Conservation (phyloP, 1,140 invertebrate species). For the Drosophila busckii region DNA sequence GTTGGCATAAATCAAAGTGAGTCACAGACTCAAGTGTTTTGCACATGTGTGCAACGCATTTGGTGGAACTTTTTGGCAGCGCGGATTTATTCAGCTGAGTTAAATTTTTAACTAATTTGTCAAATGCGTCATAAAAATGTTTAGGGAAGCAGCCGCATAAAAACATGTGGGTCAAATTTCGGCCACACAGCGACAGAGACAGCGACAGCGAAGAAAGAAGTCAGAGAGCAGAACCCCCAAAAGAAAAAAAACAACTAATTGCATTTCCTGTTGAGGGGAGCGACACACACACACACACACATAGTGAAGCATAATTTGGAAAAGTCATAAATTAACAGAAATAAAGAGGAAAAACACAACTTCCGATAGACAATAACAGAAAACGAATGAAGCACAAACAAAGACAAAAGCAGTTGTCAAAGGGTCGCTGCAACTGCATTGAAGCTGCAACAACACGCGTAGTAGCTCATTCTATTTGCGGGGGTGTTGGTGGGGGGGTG, state of each 20-base stretch:
- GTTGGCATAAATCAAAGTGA: too few species aligned
- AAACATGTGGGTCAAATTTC: conserved; percentile 35
- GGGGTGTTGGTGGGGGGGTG: background rate
- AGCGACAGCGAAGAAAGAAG: background rate
- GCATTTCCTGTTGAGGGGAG: conserved; percentile 37
- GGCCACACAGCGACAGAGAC: conserved; percentile 12
- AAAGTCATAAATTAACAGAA: conserved; percentile 49
- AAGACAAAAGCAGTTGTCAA: conserved; percentile 32
- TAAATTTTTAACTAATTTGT: conserved; percentile 44
- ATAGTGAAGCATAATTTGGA: conserved; percentile 44
- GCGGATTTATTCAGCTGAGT: too few species aligned
- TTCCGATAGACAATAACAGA: conserved; percentile 32
- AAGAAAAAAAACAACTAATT: conserved; percentile 37
- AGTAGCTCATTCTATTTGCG: conserved; percentile 5
- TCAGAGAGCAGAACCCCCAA: conserved; percentile 23
- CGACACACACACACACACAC: too few species aligned
- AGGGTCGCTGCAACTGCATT: conserved; percentile 20
- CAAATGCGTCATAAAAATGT: conserved; percentile 37
- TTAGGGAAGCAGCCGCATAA: conserved; percentile 6
- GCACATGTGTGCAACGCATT: too few species aligned
- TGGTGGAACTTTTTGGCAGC: too few species aligned
- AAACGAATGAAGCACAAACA: conserved; percentile 40
- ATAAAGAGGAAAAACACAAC: too few species aligned
- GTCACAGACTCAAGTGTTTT: too few species aligned
- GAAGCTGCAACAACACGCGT: conserved; percentile 2